Percentiles rank a stretch among this genome's conserved stretches.
These are phyloP conservation scores for Eciton burchellii DNA, from an alignment of 1,140 invertebrate genomes.

Conservation along the genomic window DNA sequence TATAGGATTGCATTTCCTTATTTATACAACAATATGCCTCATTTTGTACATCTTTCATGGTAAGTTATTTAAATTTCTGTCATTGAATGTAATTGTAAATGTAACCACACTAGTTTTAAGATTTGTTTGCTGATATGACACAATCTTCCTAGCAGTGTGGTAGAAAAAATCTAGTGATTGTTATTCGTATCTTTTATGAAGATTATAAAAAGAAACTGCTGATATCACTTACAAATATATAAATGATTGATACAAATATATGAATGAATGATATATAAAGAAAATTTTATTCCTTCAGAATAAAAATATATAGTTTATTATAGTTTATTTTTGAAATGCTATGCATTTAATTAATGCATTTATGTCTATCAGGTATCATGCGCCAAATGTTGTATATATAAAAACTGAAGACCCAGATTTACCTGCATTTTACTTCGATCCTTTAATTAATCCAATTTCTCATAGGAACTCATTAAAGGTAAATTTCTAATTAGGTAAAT, in stretches of 20 bases:
- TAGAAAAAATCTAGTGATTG: constrained; percentile 82
- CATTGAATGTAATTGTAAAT: constrained; percentile 65
- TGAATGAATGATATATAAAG: too few relatives aligned
- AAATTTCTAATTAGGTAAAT: constrained; percentile 52
- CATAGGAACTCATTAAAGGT: constrained; percentile 95
- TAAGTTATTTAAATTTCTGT: constrained; percentile 85
- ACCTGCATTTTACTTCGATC: constrained; percentile 99
- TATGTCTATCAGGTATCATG: constrained; percentile 94
- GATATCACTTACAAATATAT: constrained; percentile 81
- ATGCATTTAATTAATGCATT: constrained; percentile 12
- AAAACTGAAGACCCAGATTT: constrained; percentile 99
- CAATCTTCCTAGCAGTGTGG: constrained; percentile 85
- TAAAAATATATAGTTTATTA: constrained; percentile 3
- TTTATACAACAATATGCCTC: constrained; percentile 99
- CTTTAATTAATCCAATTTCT: constrained; percentile 99
- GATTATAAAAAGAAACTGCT: constrained; percentile 82
- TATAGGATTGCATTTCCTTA: constrained; percentile 99
- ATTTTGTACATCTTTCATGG: constrained; percentile 98
- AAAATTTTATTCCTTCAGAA: too few relatives aligned
- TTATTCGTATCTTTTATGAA: constrained; percentile 84
- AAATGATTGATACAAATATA: too few relatives aligned
- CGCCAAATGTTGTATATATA: constrained; percentile 99
- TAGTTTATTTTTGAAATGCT: neutral
- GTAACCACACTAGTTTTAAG: constrained; percentile 85
- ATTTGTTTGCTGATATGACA: constrained; percentile 67